These are phyloP conservation scores for Pionites leucogaster DNA, from an alignment of 2,113 vertebrate species.

Conservation along the genomic window DNA sequence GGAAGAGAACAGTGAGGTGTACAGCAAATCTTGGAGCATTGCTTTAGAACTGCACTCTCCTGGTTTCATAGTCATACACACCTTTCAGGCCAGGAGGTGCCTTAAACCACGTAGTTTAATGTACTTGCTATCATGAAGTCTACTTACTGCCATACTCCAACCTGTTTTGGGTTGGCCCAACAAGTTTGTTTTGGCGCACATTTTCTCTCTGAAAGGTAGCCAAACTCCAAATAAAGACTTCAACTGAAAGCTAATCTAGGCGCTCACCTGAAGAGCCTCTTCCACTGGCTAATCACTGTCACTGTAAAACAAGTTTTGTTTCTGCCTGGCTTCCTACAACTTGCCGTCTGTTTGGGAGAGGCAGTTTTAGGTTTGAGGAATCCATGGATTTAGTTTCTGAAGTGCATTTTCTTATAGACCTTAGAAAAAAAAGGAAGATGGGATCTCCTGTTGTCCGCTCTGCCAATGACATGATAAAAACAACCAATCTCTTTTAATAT, in stretches of 20 bases:
- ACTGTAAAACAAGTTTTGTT: background rate
- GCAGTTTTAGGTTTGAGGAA: background rate
- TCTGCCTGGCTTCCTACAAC: background rate
- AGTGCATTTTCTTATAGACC: background rate
- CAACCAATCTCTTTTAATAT: background rate
- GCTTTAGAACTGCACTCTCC: background rate
- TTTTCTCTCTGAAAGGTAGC: background rate
- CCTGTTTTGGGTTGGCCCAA: background rate
- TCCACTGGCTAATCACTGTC: background rate
- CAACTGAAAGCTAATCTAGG: background rate
- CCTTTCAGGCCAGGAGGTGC: background rate
- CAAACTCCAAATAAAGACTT: background rate
- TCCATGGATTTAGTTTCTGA: background rate
- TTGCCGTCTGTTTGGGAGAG: background rate
- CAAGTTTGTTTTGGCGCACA: background rate
- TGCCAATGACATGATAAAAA: background rate
- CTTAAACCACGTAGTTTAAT: background rate
- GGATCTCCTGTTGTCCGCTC: background rate
- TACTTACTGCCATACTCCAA: background rate
- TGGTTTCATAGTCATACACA: background rate
- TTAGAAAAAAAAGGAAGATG: background rate
- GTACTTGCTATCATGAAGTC: background rate
- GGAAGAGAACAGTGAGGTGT: background rate
- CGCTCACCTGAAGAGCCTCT: background rate
- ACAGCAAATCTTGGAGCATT: background rate